These are phyloP conservation scores for Gallinago nigripennis DNA, from an alignment of 2,797 vertebrate species.

Conservation along the genomic window DNA sequence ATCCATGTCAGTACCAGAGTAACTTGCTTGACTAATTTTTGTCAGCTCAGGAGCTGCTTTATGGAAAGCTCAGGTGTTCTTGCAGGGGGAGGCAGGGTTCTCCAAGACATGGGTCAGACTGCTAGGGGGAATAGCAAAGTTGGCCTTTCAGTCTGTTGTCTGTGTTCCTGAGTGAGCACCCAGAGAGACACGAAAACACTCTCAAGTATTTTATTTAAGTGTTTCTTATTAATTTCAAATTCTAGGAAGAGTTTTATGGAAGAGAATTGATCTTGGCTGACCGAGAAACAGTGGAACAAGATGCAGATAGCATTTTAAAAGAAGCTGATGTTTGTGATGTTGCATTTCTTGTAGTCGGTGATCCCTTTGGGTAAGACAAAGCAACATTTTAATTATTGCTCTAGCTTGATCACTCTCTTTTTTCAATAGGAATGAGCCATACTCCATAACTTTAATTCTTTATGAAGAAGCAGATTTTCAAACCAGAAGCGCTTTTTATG, in stretches of 20 bases:
- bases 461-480: not conserved
- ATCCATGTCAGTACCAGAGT: not conserved
- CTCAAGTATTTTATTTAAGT: conserved; percentile 6
- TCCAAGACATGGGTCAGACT: not conserved
- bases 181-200: not conserved
- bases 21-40: not conserved
- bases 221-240: conserved; percentile 19
- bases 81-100: not conserved
- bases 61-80: not conserved
- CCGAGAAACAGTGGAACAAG: conserved; percentile 92
- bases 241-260: conserved; percentile 93
- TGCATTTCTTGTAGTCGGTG: conserved; percentile 94
- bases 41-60: not conserved
- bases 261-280: conserved; percentile 91
- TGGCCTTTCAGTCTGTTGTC: not conserved
- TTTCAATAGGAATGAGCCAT: not conserved
- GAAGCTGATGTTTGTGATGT: conserved; percentile 87
- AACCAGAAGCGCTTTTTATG: not conserved
- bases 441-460: not conserved
- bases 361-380: conserved; percentile 91
- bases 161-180: not conserved
- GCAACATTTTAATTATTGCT: not conserved
- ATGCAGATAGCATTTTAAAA: conserved; percentile 88
- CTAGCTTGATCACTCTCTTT: not conserved
- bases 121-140: not conserved